Evolutionary conservation across 2,113 vertebrate species (phyloP).

Genomic region (Ardeotis arabs): DNA sequence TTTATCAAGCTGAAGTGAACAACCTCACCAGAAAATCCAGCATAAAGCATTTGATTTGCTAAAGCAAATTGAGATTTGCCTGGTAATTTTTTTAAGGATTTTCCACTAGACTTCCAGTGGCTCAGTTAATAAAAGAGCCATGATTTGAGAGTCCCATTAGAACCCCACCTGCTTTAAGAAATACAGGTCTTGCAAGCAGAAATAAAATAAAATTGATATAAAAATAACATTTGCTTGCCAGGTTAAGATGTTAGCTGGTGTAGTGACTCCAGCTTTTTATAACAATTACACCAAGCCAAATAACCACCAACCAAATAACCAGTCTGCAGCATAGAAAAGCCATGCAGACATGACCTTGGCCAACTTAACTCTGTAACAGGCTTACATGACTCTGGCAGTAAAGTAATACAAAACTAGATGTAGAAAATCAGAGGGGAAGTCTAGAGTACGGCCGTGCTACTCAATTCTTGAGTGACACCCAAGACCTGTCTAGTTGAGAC

Average conservation of each 20-base stretch:
- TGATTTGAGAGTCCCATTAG: neutral
- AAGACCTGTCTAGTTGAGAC: neutral
- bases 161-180: neutral
- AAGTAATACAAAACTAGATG: neutral
- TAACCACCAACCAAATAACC: neutral
- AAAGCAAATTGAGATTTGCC: neutral
- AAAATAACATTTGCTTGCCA: neutral
- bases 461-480: fast-evolving
- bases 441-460: fast-evolving
- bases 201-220: neutral
- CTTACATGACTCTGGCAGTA: neutral
- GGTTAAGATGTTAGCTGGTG: neutral
- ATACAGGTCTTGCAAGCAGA: neutral
- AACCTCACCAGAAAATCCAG: slow-evolving; percentile 1
- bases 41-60: neutral
- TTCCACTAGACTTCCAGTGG: neutral
- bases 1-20: neutral
- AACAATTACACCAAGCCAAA: neutral
- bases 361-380: neutral
- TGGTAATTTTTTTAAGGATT: neutral
- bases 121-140: neutral
- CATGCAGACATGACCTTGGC: neutral
- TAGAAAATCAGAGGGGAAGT: neutral
- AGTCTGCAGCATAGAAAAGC: neutral
- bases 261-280: neutral